Evolutionary conservation across 2,888 invertebrate genomes (phyloP), one percentile per base, ranked within the genome.

Genomic region (Piscicola geometra): DNA sequence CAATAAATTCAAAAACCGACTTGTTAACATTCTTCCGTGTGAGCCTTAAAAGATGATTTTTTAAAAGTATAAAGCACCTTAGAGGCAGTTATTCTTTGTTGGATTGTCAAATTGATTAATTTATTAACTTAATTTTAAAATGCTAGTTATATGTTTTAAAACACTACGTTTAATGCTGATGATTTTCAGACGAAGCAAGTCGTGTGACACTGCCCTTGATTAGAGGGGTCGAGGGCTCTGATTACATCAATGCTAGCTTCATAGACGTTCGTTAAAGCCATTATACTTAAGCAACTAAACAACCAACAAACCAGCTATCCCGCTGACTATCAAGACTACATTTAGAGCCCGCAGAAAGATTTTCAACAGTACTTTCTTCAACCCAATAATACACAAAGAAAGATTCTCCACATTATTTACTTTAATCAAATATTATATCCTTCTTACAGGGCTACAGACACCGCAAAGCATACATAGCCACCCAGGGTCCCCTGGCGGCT

Each of bases 231-330:
- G 96, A 97, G 83, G 96, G 87, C 9, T 94, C 95, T 1, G 99
- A 99, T 86, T 99, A 99, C 86, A 94, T 99, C 81, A 99, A 99
- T 85, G 98, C 98, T 60, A 96, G 94, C 82, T 93, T 96, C 83
- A 93, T 99, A 80, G 99, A 99, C 86, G 98, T 86, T n/a, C n/a
- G n/a, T n/a, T n/a, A n/a, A n/a, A n/a, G n/a, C n/a, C n/a, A n/a
- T n/a, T n/a, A n/a, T n/a, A n/a, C n/a, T n/a, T n/a, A n/a, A n/a
- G n/a, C n/a, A n/a, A n/a, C n/a, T n/a, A n/a, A n/a, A n/a, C n/a
- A n/a, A n/a, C n/a, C n/a, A n/a, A n/a, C n/a, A n/a, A n/a, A n/a
- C n/a, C n/a, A n/a, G n/a, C n/a, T n/a, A n/a, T n/a, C n/a, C n/a
- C n/a, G n/a, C n/a, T n/a, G n/a, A n/a, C n/a, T n/a, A n/a, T n/a